Conservation (phyloP, 64 coral and sea anemone species). For the Catalaphyllia jardinei region DNA sequence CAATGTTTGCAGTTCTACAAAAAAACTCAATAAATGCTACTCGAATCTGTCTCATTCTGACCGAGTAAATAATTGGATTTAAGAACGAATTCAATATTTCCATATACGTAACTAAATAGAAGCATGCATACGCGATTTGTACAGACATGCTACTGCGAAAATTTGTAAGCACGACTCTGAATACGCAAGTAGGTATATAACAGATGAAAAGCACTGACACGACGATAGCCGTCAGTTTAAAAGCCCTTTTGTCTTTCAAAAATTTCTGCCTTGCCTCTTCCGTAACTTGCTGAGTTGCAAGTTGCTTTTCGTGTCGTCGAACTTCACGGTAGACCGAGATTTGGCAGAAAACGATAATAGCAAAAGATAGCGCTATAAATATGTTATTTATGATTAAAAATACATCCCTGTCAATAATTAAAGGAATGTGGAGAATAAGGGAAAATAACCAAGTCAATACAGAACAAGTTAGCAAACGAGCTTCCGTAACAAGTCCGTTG, state of each 20-base stretch:
- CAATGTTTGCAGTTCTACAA: not conserved
- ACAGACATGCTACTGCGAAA: not conserved
- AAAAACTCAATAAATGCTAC: not conserved
- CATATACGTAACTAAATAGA: not conserved
- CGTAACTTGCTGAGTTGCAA: not conserved
- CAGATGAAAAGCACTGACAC: not conserved
- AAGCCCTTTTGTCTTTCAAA: slow-evolving; percentile 1
- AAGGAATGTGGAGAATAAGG: not conserved
- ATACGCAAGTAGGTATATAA: not conserved
- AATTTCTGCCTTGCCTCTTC: not conserved
- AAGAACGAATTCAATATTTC: slow-evolving; percentile 14
- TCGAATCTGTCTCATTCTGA: slow-evolving; percentile 9
- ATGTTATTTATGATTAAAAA: not conserved
- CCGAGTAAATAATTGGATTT: slow-evolving; percentile 24
- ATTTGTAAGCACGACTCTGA: not conserved
- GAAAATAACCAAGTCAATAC: not conserved
- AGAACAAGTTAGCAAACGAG: not conserved
- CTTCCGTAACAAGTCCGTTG: not conserved
- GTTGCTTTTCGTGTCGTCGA: not conserved
- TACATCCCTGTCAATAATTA: not conserved
- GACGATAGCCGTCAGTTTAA: not conserved
- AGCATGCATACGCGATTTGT: not conserved
- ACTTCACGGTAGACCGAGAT: not conserved
- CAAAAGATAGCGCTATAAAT: not conserved
- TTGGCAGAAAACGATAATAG: not conserved